These are phyloP conservation scores for Nephrotoma guestfalica DNA, from an alignment of 2,888 invertebrate species.

Conservation along the genomic window DNA sequence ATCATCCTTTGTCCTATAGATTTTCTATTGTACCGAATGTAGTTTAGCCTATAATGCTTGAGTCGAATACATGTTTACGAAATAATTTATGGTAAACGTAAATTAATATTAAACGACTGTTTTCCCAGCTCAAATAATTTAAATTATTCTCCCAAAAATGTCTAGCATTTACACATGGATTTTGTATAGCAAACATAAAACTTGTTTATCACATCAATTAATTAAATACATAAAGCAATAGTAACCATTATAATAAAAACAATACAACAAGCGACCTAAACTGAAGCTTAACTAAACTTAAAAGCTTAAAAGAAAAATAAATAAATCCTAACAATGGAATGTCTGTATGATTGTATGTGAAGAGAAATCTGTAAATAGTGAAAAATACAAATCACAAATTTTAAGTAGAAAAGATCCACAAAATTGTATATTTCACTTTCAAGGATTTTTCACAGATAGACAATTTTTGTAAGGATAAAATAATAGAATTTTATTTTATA, in stretches of 20 bases:
- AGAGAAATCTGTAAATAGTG: not conserved
- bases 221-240: not conserved
- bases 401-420: not conserved
- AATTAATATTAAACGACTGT: not conserved
- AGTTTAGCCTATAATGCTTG: not conserved
- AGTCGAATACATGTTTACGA: not conserved
- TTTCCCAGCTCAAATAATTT: not conserved
- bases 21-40: not conserved
- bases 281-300: not conserved
- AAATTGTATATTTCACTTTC: not conserved
- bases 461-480: not conserved
- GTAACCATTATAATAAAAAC: not conserved
- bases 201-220: not conserved
- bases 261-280: not conserved
- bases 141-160: not conserved
- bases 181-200: not conserved
- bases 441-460: not conserved
- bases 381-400: not conserved
- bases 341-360: not conserved
- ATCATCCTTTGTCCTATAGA: not conserved
- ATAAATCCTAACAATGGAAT: not conserved
- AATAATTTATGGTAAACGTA: not conserved
- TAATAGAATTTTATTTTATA: not conserved
- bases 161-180: not conserved
- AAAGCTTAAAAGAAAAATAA: not conserved